Evolutionary conservation across 2,113 vertebrate genomes (phyloP).

Genomic region (Papio anubis): DNA sequence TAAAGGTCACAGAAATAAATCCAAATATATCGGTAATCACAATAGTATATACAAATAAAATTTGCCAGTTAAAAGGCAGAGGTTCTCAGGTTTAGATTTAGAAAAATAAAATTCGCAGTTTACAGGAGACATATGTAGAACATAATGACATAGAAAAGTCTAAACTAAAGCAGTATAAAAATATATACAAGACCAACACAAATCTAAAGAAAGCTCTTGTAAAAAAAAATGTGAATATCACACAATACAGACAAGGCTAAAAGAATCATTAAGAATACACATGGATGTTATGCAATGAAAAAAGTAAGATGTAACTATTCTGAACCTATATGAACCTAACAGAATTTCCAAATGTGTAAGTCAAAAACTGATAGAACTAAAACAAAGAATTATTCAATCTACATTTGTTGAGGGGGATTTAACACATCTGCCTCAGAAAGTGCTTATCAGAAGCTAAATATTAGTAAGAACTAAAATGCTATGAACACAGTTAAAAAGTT

Average conservation of each 20-base stretch:
- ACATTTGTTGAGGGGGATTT: not conserved
- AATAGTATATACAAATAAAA: not conserved
- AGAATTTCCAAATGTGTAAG: not conserved
- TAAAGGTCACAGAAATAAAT: not conserved
- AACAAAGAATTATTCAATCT: not conserved
- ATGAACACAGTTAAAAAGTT: not conserved
- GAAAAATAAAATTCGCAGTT: not conserved
- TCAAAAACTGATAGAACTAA: not conserved
- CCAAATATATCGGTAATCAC: not conserved
- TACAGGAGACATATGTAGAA: not conserved
- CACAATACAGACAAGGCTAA: not conserved
- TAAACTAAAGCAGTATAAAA: not conserved
- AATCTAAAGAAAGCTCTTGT: not conserved
- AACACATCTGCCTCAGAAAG: not conserved
- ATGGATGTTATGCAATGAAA: not conserved
- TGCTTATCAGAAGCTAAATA: not conserved
- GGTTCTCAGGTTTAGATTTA: not conserved
- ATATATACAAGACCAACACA: no score
- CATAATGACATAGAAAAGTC: not conserved
- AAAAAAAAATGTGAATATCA: not conserved
- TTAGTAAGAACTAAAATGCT: not conserved
- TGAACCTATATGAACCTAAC: not conserved
- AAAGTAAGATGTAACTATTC: not conserved
- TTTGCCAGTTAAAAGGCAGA: not conserved
- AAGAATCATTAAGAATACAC: not conserved